Evolutionary conservation across 2,113 vertebrate species (phyloP), one percentile per base, ranked within the genome.

Genomic region (Cyprinodon tularosa): DNA sequence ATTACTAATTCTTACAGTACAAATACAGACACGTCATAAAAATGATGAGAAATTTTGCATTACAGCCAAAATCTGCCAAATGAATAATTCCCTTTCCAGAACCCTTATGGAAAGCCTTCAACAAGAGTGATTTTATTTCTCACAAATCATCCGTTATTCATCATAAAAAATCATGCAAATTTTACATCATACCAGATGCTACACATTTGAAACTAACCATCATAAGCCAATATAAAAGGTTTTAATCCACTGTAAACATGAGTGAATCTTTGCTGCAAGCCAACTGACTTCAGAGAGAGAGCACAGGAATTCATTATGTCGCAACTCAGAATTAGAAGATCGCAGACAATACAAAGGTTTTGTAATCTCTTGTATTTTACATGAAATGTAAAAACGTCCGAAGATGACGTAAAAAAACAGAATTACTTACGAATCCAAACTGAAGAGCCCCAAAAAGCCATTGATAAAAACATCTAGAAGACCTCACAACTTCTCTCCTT

Each of bases 351-450:
- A 61, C 0, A 63, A 1, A 38, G 39, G 12, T 36, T 37, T 1
- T 47, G 11, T 38, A 29, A 14, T 40, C 29, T 29, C 29, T 29
- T 29, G 29, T 29, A 29, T 29, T 29, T 29, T 29, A 29, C 29
- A 39, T n/a, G 11, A 40, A n/a, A 22, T 12, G 4, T 22, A 40
- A 22, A 69, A 22, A 40, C n/a, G 37, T 8, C 66, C 37, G 2
- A 3, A 20, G 68, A 3, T 1, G 7, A 37, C 15, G 45, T 37
- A 7, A 4, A 72, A 29, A 82, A 83, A 13, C 36, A 0, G 20
- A 72, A 82, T 12, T 90, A 92, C 90, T 91, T 87, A 92, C 90
- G 78, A 68, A 80, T 86, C 76, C 38, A 20, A 76, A 78, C 20
- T 59, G 39, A 60, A 71, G 70, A 68, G 68, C 38, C 37, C 50